Evolutionary conservation across 2,888 invertebrate species (phyloP).

Genomic region (Bembecia ichneumoniformis): DNA sequence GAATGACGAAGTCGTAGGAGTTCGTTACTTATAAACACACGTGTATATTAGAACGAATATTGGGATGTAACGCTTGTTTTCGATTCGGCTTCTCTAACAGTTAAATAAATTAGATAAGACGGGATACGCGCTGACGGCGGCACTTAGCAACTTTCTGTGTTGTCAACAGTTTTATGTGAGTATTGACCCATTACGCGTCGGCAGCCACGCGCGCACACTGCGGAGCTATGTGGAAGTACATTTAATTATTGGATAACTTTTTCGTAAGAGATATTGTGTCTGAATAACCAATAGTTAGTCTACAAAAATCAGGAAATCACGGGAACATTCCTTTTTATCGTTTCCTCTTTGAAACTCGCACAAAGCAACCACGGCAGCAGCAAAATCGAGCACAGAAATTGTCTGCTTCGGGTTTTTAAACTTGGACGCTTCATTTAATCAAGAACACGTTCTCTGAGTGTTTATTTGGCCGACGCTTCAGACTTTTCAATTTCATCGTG

Average conservation of each 20-base stretch:
- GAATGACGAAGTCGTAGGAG: too few relatives aligned
- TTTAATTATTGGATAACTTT: not conserved
- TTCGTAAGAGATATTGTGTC: not conserved
- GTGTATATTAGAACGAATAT: not conserved
- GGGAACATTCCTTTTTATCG: constrained; percentile 32
- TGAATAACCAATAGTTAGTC: constrained; percentile 3
- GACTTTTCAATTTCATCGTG: constrained; percentile 23
- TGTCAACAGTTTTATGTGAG: constrained; percentile 49
- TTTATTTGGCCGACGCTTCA: constrained; percentile 39
- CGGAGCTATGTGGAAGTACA: not conserved
- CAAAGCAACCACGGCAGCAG: constrained; percentile 28
- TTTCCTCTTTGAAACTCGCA: constrained; percentile 25
- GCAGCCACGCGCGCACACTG: constrained; percentile 5
- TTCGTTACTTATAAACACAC: not conserved
- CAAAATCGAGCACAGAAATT: constrained; percentile 27
- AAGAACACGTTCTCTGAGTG: constrained; percentile 37
- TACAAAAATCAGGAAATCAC: constrained; percentile 38
- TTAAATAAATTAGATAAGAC: constrained; percentile 62
- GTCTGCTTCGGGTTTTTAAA: constrained; percentile 32
- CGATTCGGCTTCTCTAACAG: constrained; percentile 40
- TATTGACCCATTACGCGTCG: constrained; percentile 30
- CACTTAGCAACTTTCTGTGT: constrained; percentile 51
- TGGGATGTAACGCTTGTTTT: constrained; percentile 36
- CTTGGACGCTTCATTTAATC: constrained; percentile 48
- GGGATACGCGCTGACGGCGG: constrained; percentile 38